Evolutionary conservation across 2,797 vertebrate genomes (phyloP).

Genomic region (Neoniphon sammara): DNA sequence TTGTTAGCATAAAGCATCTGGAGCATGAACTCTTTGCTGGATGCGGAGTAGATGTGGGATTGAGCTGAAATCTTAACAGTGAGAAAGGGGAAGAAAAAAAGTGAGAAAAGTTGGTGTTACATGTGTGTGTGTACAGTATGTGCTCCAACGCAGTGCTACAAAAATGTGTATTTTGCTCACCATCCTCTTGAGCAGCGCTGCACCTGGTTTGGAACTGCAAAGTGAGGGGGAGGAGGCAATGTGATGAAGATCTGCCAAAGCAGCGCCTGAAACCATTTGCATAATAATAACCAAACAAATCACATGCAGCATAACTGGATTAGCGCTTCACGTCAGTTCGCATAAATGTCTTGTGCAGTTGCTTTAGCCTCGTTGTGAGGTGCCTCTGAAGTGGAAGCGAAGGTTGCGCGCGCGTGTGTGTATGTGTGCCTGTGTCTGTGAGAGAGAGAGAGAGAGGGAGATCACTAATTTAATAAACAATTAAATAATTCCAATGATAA

Average conservation of each 20-base stretch:
- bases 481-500: background rate
- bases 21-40: background rate
- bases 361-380: background rate
- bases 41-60: background rate
- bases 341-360: constrained; percentile 41
- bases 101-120: background rate
- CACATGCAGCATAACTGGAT: constrained; percentile 59
- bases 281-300: constrained; percentile 68
- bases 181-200: constrained; percentile 29
- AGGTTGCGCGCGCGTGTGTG: no score
- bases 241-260: constrained; percentile 63
- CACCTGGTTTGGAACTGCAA: constrained; percentile 37
- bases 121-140: background rate
- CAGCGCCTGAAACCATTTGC: constrained; percentile 53
- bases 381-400: background rate
- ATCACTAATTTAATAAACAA: background rate
- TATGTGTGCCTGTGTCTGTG: no score
- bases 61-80: background rate
- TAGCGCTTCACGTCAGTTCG: constrained; percentile 45
- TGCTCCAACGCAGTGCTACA: background rate
- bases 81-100: background rate
- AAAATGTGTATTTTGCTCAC: constrained; percentile 19
- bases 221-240: constrained; percentile 27
- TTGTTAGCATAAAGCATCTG: no score
- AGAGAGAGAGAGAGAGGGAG: background rate